Evolutionary conservation across 2,888 invertebrate genomes (phyloP).

Genomic region (Resseliella maxima): DNA sequence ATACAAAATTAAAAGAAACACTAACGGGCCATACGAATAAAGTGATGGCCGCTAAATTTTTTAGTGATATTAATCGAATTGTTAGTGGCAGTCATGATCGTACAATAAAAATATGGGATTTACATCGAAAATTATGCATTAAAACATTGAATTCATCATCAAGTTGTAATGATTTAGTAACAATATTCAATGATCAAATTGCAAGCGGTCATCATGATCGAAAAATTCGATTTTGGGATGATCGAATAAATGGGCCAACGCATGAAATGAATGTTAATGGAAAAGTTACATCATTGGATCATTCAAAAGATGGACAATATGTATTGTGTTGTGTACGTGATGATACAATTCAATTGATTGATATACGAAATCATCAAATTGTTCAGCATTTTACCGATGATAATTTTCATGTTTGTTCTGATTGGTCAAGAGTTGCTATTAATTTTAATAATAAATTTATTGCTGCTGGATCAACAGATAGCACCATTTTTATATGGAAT

Average conservation of each 20-base stretch:
- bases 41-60: slow-evolving; percentile 96
- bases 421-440: slow-evolving; percentile 92
- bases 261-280: slow-evolving; percentile 91
- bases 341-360: slow-evolving; percentile 93
- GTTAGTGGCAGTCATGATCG: slow-evolving; percentile 98
- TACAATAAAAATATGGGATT: slow-evolving; percentile 98
- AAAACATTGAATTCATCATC: slow-evolving; percentile 96
- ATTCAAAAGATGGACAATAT: slow-evolving; percentile 90
- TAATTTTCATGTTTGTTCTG: slow-evolving; percentile 94
- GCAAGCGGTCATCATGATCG: slow-evolving; percentile 99
- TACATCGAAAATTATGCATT: slow-evolving; percentile 90
- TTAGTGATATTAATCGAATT: slow-evolving; percentile 92
- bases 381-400: slow-evolving; percentile 91
- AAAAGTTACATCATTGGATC: slow-evolving; percentile 93
- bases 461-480: slow-evolving; percentile 92
- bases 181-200: slow-evolving; percentile 77
- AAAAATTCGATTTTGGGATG: slow-evolving; percentile 97
- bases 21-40: slow-evolving; percentile 86
- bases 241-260: slow-evolving; percentile 85
- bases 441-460: slow-evolving; percentile 90
- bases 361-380: slow-evolving; percentile 93
- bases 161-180: slow-evolving; percentile 95
- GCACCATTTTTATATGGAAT: slow-evolving; percentile 93
- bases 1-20: slow-evolving; percentile 63
- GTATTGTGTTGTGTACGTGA: slow-evolving; percentile 93